phyloP scores from a whole-genome alignment of 2,888 invertebrate genomes.

The Silvanus unidentatus region DNA sequence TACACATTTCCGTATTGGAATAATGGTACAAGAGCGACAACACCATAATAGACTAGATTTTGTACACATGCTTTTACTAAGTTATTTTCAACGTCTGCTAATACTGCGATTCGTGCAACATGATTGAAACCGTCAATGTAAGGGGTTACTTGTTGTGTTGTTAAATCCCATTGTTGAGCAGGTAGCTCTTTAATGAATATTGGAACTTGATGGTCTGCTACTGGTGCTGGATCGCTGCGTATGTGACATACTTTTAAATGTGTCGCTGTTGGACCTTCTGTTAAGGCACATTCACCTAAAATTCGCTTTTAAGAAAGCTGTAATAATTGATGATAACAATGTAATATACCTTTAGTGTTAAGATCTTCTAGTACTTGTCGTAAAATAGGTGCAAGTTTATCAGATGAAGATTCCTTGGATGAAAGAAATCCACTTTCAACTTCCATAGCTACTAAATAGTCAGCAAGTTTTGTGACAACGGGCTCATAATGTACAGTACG shows the following conservation, averaged over 20 bases:
- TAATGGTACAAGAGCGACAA: conserved; percentile 55
- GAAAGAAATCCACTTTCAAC: conserved; percentile 82
- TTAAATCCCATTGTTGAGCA: conserved; percentile 80
- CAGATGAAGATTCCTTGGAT: conserved; percentile 53
- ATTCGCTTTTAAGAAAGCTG: conserved; percentile 3
- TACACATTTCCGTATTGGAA: conserved; percentile 65
- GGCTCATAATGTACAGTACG: conserved; percentile 90
- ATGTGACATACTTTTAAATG: conserved; percentile 83
- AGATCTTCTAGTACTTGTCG: conserved; percentile 74
- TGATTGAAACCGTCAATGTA: conserved; percentile 92
- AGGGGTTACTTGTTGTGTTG: conserved; percentile 83
- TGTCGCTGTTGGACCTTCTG: conserved; percentile 82
- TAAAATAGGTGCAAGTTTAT: conserved; percentile 67
- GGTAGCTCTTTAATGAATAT: conserved; percentile 54
- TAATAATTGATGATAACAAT: too few relatives aligned
- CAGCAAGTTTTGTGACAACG: conserved; percentile 88
- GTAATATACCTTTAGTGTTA: conserved; percentile 56
- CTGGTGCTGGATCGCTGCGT: conserved; percentile 72
- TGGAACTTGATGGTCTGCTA: conserved; percentile 87
- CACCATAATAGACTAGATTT: conserved; percentile 76
- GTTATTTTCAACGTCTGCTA: conserved; percentile 89
- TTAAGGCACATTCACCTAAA: conserved; percentile 42
- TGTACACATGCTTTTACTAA: conserved; percentile 92
- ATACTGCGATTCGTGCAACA: conserved; percentile 79
- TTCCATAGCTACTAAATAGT: conserved; percentile 85